phyloP scores from a whole-genome alignment of 92 coral and sea anemone genomes.

The Meandrina meandrites region DNA sequence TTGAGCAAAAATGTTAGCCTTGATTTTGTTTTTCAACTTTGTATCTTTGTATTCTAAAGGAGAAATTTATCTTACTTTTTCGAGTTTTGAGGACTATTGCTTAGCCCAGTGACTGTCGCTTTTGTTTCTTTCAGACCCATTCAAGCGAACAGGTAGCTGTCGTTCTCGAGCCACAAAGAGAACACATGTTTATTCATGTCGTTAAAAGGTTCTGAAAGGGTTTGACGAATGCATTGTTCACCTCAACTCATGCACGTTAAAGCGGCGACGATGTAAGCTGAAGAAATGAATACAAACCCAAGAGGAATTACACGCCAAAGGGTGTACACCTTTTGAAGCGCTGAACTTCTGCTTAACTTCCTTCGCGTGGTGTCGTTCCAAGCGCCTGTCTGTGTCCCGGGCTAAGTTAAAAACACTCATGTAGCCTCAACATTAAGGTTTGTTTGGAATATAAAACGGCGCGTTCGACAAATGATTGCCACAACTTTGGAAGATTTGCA shows the following conservation, averaged over 20 bases:
- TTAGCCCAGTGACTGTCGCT: background rate
- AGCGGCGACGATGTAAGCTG: too few species aligned
- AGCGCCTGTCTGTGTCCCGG: background rate
- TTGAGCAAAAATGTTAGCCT: background rate
- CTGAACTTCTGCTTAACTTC: background rate
- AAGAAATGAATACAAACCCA: background rate
- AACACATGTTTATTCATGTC: conserved; percentile 68
- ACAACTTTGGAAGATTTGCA: conserved; percentile 25
- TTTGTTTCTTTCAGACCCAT: background rate
- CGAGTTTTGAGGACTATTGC: background rate
- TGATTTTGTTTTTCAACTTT: background rate
- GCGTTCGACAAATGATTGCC: conserved; percentile 9
- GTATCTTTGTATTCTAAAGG: background rate
- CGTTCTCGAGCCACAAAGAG: background rate
- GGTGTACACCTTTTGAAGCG: background rate
- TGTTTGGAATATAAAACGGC: conserved; percentile 20
- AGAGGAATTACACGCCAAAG: conserved; percentile 37
- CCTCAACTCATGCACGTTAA: conserved; percentile 33
- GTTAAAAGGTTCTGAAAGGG: conserved; percentile 14
- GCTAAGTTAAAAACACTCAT: background rate
- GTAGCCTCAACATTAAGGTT: background rate
- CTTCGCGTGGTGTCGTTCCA: background rate
- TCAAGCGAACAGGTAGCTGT: conserved; percentile 43
- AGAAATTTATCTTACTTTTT: background rate
- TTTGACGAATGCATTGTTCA: conserved; percentile 19